Evolutionary conservation across 1,140 invertebrate species (phyloP).

Genomic region (Phthorimaea operculella): DNA sequence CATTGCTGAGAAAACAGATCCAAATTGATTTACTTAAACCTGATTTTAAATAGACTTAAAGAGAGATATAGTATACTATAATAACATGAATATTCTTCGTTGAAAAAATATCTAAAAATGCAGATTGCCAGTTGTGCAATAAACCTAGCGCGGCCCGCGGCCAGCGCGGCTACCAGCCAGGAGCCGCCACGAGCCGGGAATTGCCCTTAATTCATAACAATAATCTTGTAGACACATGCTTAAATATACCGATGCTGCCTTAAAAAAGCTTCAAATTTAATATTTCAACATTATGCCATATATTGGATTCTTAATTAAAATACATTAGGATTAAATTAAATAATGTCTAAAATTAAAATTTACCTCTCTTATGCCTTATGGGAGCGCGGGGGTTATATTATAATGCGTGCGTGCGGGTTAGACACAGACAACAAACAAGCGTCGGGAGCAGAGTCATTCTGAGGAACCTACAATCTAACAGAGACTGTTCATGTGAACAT

Average conservation of each 20-base stretch:
- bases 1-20: constrained; percentile 55
- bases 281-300: constrained; percentile 40
- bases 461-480: too few species aligned
- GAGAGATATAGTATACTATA: constrained; percentile 55
- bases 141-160: constrained; percentile 24
- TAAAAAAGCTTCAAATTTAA: constrained; percentile 54
- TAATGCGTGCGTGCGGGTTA: neutral
- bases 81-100: constrained; percentile 56
- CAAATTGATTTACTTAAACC: constrained; percentile 63
- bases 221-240: constrained; percentile 40
- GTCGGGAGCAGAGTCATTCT: too few species aligned
- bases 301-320: constrained; percentile 44
- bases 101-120: constrained; percentile 66
- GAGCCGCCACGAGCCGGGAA: constrained; percentile 15
- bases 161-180: constrained; percentile 7
- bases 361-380: constrained; percentile 42
- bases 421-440: too few species aligned
- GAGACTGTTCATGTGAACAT: too few species aligned
- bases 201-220: constrained; percentile 60
- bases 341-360: constrained; percentile 42
- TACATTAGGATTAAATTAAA: constrained; percentile 39
- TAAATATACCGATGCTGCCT: constrained; percentile 51
- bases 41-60: constrained; percentile 62
- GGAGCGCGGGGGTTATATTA: constrained; percentile 24
- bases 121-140: constrained; percentile 44